Evolutionary conservation across 2,113 vertebrate genomes (phyloP), one percentile per base, ranked within the genome.

Genomic region (Symphodus melops): DNA sequence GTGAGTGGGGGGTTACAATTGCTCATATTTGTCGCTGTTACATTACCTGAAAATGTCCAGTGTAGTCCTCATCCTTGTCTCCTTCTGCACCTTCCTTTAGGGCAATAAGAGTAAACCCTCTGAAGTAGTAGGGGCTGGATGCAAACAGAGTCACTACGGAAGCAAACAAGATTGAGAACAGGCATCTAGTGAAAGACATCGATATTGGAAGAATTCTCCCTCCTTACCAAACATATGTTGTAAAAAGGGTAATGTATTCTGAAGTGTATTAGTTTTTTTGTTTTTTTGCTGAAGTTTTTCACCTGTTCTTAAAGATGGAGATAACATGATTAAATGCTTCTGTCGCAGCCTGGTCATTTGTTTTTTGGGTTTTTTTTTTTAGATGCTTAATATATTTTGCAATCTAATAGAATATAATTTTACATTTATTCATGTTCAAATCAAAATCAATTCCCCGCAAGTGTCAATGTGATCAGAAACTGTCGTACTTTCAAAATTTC

Each of bases 21-120:
- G 25, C 25, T 25, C 4, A 25, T 25, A 25, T 25, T 2, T 25
- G 5, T 48, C 4, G 44, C 55, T 20, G 61, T 16, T 58, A 10
- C 72, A 93, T 92, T 91, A 99, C 98, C 96, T 98, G 96, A 82
- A 98, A 99, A 70, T 93, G 92, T 52, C 98, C 98, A 3, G 94
- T 94, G 2, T 99, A 98, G 87, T 99, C 97, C 6, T 98, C 96
- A 41, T 99, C 97, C 64, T 94, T 96, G 82, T 98, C 96, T 12
- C 98, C 98, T 52, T 96, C 96, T 82, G 95, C 86, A 11, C 96
- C 97, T 68, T 98, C 96, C 88, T 93, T 98, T 70, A 98, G 91
- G 76, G 97, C 96, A 2, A 99, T 97, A 66, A 99, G 77, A 0
- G 95, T 99, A 93, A 99, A 99, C 25, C 97, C 98, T 94, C 97